Conservation (phyloP, 2,113 vertebrate species). For the Rhea pennata region DNA sequence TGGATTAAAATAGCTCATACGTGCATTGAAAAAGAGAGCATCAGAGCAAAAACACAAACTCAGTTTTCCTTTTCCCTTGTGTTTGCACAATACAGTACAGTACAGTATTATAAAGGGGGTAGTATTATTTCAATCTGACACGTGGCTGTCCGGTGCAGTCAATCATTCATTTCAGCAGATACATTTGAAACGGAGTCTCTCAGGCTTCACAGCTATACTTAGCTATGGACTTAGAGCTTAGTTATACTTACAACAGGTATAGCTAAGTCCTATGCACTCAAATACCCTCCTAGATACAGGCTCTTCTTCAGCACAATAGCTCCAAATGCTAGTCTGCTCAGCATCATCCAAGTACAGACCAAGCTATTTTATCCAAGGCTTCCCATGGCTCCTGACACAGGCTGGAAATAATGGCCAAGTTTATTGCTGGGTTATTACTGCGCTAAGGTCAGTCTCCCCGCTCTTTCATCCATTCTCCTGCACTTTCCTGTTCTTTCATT, state of each 20-base stretch:
- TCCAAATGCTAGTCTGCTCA: conserved; percentile 11
- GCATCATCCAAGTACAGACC: neutral
- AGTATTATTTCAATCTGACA: neutral
- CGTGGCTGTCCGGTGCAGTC: rapidly evolving
- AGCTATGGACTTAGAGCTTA: neutral
- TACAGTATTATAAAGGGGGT: neutral
- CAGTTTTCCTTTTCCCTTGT: neutral
- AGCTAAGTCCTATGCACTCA: neutral
- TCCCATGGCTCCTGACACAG: conserved; percentile 17
- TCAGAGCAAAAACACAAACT: neutral
- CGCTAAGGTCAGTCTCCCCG: neutral
- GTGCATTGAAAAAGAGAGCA: neutral
- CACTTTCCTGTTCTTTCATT: conserved; percentile 20
- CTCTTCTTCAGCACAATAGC: neutral
- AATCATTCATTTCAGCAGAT: neutral
- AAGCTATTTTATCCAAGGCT: neutral
- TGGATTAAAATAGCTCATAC: neutral
- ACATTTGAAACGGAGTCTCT: neutral
- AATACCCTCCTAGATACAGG: neutral
- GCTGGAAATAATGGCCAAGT: conserved; percentile 38
- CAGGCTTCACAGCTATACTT: neutral
- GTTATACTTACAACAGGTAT: neutral
- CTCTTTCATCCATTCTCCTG: neutral
- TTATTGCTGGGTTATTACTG: conserved; percentile 48
- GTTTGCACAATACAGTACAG: neutral